Base-by-base conservation (phyloP, 2,888 invertebrate genomes). In the Epicampocera succincta region DNA sequence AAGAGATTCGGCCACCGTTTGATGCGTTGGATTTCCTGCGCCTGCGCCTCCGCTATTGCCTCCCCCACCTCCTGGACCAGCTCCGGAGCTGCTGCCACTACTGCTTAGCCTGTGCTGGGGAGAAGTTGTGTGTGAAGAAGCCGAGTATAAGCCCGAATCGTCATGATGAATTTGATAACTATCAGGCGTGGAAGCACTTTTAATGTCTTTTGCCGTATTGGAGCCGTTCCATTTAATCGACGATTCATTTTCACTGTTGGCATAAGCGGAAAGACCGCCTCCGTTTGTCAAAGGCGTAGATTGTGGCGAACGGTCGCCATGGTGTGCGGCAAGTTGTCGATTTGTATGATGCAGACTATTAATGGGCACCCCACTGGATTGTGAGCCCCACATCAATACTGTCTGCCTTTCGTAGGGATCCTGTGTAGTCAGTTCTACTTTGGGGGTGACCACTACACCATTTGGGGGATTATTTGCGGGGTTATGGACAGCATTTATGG, bases 351-450 rank as follows among this genome's bases (percentile, higher is more conserved):
- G 80, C n/a, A 86, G 78, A 66, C 92, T 92, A 44, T 88, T 88
- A 0, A 89, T 84, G 5, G 89, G 92, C 84, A 92, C 92, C 80
- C 81, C 88, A 50, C 87, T 87, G 48, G 88, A 87, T 91, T 92
- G 82, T 3, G 94, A 92, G 21, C 97, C 97, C 97, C 97, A 98
- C 97, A 98, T 97, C 52, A 98, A 93, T 69, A 97, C 98, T 12
- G 97, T 98, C 91, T 98, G 97, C 54, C 98, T 92, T 85, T 93
- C 92, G 80, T 91, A 91, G 5, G 89, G 90, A 84, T 91, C 90
- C 21, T 90, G 89, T 5, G 89, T 80, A 6, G 89, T 86, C 13
- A 87, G 46, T 84, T 91, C 91, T 13, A 91, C 87, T 84, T 91
- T 91, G 19, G 91, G 91, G 15, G 90, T 90, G 3, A 89, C 38